Evolutionary conservation across 2,888 invertebrate genomes (phyloP), one percentile per base, ranked within the genome.

Genomic region (Miltochrista miniata): DNA sequence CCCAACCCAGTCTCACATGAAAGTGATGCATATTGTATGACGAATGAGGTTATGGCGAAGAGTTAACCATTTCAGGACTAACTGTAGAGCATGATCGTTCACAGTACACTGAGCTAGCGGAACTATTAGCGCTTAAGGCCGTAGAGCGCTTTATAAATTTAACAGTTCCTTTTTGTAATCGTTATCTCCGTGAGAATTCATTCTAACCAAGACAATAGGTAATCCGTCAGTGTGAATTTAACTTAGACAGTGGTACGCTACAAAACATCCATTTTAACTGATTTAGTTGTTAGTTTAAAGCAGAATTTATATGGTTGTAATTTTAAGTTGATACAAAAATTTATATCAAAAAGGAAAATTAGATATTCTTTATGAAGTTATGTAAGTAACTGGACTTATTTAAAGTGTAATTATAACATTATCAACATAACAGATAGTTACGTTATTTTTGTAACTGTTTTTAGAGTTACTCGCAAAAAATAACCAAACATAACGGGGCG

Each of bases 171-270:
- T 13, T 46, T 41, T 12, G 34, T 34, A 35, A 14, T 2, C 54
- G 58, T 65, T 46, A 64, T 65, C 53, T 60, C 54, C 47, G 48
- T 63, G 64, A 51, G 60, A 63, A 63, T 63, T 60, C 57, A 53
- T 60, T 58, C 57, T 52, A 48, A 31, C 44, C 13, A 29, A 52
- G 31, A 65, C 66, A 65, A 65, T 65, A 53, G 66, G 42, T 57
- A 53, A 62, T 62, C 44, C 59, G 39, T 53, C 49, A 48, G 13
- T 48, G 13, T n/a, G 45, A 45, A 38, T 54, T 47, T 47, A 51
- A 53, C 52, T 12, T 36, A 24, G 31, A 40, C 13, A 35, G n/a
- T n/a, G n/a, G 18, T 24, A 24, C 18, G 18, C 18, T 14, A 14
- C 13, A 36, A 14, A 36, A 10, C 14, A 1, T 4, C 15, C 14